phyloP scores from a whole-genome alignment of 2,113 vertebrate species.

The Ochotona curzoniae region DNA sequence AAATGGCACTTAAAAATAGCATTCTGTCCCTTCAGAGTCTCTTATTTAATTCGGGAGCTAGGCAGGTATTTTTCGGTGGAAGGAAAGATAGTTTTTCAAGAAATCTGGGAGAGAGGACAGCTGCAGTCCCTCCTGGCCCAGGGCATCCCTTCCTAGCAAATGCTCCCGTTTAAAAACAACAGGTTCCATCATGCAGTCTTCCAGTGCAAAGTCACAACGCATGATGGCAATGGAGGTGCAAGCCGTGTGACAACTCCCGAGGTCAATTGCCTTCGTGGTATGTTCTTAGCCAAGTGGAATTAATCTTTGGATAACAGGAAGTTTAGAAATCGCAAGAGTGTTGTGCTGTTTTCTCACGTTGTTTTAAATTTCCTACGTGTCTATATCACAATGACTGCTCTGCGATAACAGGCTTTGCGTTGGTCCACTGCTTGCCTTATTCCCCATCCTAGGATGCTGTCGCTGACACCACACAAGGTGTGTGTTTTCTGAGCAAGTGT shows the following conservation, averaged over 20 bases:
- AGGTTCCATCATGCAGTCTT: background rate
- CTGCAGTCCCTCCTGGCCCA: background rate
- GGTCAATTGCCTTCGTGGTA: background rate
- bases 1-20: slow-evolving; percentile 62
- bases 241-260: background rate
- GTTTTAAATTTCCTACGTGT: background rate
- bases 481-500: background rate
- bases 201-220: background rate
- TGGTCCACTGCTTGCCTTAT: background rate
- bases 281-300: background rate
- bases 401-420: background rate
- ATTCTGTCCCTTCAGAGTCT: slow-evolving; percentile 40
- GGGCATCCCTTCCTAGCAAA: background rate
- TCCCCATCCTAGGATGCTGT: background rate
- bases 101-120: background rate
- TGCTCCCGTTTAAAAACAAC: slow-evolving; percentile 12
- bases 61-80: slow-evolving; percentile 45
- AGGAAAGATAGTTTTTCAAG: background rate
- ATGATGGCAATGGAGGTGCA: background rate
- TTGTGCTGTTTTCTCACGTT: background rate
- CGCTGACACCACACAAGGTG: background rate
- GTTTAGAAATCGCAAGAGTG: background rate
- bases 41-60: background rate
- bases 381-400: background rate
- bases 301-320: background rate